Percentiles rank a stretch among this genome's conserved stretches.
These are phyloP conservation scores for Isurus oxyrinchus DNA, from an alignment of 2,113 vertebrate species.

Conservation along the genomic window DNA sequence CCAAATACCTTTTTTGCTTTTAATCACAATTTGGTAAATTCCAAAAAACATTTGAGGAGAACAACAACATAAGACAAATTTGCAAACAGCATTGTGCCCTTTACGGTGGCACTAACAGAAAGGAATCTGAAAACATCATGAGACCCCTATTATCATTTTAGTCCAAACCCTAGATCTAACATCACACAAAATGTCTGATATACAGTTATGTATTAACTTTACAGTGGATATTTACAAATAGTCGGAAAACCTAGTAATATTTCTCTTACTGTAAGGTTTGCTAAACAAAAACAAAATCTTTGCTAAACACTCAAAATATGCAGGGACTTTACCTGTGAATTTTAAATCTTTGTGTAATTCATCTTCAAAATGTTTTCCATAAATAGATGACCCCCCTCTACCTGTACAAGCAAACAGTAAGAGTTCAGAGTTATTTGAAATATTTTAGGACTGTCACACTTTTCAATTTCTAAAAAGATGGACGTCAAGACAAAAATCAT, in stretches of 20 bases:
- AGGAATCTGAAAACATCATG: background rate
- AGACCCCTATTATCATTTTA: background rate
- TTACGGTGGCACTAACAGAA: background rate
- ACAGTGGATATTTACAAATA: background rate
- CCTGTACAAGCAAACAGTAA: conserved; percentile 53
- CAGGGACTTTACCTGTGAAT: conserved; percentile 71
- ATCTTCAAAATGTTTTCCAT: conserved; percentile 91
- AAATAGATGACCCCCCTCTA: conserved; percentile 86
- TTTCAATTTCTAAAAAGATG: background rate
- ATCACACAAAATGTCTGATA: background rate
- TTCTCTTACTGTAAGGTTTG: background rate
- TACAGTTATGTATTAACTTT: background rate
- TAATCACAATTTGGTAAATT: background rate
- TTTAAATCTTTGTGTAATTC: conserved; percentile 84
- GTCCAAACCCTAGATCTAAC: background rate
- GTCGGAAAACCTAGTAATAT: background rate
- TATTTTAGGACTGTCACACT: background rate
- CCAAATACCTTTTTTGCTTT: background rate
- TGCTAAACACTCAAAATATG: background rate
- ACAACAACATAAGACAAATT: background rate
- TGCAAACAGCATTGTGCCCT: background rate
- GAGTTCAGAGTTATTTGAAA: background rate
- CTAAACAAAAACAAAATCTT: background rate
- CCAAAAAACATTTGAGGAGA: background rate
- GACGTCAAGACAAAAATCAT: background rate